Evolutionary conservation across 2,888 invertebrate genomes (phyloP).

Genomic region (Auanema sp.): DNA sequence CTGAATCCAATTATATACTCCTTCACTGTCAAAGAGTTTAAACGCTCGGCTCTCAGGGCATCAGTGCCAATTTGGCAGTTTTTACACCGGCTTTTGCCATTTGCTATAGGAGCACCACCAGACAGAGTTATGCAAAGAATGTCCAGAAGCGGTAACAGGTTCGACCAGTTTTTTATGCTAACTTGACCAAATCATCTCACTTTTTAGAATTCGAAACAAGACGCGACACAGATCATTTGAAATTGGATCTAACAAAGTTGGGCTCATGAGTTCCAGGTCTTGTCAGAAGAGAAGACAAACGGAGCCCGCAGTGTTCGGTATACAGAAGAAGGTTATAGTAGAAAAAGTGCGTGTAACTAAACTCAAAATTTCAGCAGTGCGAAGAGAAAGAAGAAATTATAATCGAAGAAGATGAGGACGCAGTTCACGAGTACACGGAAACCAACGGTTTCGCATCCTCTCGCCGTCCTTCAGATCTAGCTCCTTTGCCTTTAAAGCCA

Average conservation of each 20-base stretch:
- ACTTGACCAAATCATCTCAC: neutral
- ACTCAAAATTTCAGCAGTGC: slow-evolving; percentile 9
- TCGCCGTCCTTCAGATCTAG: slow-evolving; percentile 14
- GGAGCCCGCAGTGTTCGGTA: slow-evolving; percentile 52
- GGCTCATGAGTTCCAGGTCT: slow-evolving; percentile 37
- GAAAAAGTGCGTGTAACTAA: neutral
- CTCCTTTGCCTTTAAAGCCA: slow-evolving; percentile 12
- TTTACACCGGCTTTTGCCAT: slow-evolving; percentile 48
- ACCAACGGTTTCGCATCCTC: slow-evolving; percentile 24
- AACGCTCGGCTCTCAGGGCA: slow-evolving; percentile 54
- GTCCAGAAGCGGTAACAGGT: slow-evolving; percentile 32
- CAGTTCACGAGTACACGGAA: slow-evolving; percentile 23
- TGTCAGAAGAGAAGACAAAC: slow-evolving; percentile 48
- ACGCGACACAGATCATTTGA: slow-evolving; percentile 40
- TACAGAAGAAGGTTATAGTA: slow-evolving; percentile 15
- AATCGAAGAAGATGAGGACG: slow-evolving; percentile 27
- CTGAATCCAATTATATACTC: slow-evolving; percentile 64
- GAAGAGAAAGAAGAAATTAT: slow-evolving; percentile 17
- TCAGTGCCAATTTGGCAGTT: slow-evolving; percentile 55
- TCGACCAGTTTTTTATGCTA: too few species aligned
- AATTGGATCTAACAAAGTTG: slow-evolving; percentile 43
- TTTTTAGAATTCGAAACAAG: slow-evolving; percentile 16
- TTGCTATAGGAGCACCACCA: slow-evolving; percentile 50
- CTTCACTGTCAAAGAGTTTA: slow-evolving; percentile 64
- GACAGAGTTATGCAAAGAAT: slow-evolving; percentile 48